Evolutionary conservation across 2,888 invertebrate genomes (phyloP), one percentile per base, ranked within the genome.

Genomic region (Mythimna albipuncta): DNA sequence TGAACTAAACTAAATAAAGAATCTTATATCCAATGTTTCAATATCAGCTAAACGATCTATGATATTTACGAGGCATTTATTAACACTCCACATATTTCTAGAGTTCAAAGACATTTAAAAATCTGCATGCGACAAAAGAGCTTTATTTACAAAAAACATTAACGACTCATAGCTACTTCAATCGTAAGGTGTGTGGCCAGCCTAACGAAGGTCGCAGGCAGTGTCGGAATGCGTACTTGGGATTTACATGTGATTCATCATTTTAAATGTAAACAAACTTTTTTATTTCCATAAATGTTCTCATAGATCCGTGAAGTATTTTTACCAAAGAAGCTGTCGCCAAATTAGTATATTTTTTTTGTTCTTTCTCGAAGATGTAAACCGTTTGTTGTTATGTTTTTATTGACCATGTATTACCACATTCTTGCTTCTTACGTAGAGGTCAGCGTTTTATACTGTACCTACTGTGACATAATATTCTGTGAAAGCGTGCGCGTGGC

Each of bases 211-310:
- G 89, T 88, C 91, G 90, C 81, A 79, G 75, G 86, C 82, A 80
- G 79, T 86, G 75, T 80, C 86, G 91, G 92, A 91, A 93, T 92
- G 86, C 85, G 87, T 72, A 87, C 87, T 85, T 89, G 94, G 94
- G 92, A 91, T 90, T 92, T 92, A 92, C 92, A 88, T 76, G 89
- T 94, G 94, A 95, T 93, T 95, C 95, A 94, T 93, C 91, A 88
- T 83, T 78, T 88, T 84, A 84, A 89, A 92, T 91, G 92, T 94
- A 94, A 94, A 94, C 93, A 94, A 93, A 91, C 87, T 86, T 89
- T 92, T 93, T 92, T 91, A 77, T 92, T 89, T 84, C 86, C 85
- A 86, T 85, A 84, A 72, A 75, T 71, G 59, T 76, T 67, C 55
- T 72, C 77, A 50, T 83, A 94, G 93, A 95, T 95, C 95, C 95